Conservation (phyloP, 1,140 invertebrate genomes). For the Dreissena rostriformis region DNA sequence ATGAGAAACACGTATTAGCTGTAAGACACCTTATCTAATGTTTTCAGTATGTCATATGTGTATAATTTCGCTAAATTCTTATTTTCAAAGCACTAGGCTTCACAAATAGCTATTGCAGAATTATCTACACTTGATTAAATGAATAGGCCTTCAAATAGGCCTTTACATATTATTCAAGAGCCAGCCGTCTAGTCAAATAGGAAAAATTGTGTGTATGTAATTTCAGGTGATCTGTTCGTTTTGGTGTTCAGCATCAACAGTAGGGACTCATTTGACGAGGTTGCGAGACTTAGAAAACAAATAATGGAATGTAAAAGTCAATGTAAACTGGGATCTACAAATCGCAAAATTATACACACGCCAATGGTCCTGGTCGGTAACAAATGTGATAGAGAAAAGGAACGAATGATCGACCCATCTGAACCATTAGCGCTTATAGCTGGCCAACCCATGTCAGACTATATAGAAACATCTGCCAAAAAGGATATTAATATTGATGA, state of each 20-base stretch:
- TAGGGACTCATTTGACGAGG: constrained; percentile 92
- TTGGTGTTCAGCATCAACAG: constrained; percentile 93
- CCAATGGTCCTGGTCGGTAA: constrained; percentile 92
- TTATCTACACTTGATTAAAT: no score
- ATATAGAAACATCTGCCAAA: constrained; percentile 91
- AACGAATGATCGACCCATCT: constrained; percentile 82
- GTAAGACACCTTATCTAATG: no score
- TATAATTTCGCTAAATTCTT: no score
- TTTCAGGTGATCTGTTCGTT: constrained; percentile 91
- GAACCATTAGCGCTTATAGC: constrained; percentile 68
- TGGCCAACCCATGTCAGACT: constrained; percentile 84
- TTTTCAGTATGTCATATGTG: no score
- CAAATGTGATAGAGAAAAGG: constrained; percentile 88
- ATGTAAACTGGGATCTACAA: constrained; percentile 60
- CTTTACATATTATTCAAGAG: no score
- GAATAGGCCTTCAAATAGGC: no score
- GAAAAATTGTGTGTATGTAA: background rate
- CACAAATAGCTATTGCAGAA: no score
- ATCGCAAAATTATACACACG: constrained; percentile 81
- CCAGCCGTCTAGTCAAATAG: no score
- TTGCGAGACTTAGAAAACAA: constrained; percentile 90
- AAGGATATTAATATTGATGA: constrained; percentile 90
- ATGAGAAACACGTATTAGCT: no score
- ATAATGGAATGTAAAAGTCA: constrained; percentile 85
- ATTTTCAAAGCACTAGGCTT: no score